Evolutionary conservation across 30 jellyfish, hydroid and myxozoan species (phyloP), one percentile per base, ranked within the genome.

Genomic region (Chrysaora quinquecirrha): DNA sequence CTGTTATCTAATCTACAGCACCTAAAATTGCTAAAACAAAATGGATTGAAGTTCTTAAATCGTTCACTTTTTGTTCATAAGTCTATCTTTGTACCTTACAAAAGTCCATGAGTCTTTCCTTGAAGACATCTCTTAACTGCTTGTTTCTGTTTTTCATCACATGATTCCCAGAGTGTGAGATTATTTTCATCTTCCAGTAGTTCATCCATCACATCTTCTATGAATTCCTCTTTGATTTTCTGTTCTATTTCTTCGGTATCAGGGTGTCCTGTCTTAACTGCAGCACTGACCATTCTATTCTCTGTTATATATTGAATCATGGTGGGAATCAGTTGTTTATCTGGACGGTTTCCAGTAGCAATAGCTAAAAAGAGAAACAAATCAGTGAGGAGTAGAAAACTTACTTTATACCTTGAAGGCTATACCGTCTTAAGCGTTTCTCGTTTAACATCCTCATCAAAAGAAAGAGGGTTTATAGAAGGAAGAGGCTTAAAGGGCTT

Each of bases 31-130:
- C n/a, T n/a, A n/a, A n/a, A n/a, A n/a, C n/a, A n/a, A n/a, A n/a
- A n/a, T n/a, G n/a, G n/a, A n/a, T n/a, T n/a, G n/a, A n/a, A n/a
- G n/a, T n/a, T n/a, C n/a, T n/a, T n/a, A n/a, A n/a, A n/a, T n/a
- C n/a, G n/a, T n/a, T n/a, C n/a, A n/a, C n/a, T n/a, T n/a, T n/a
- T n/a, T n/a, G n/a, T n/a, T n/a, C n/a, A n/a, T n/a, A n/a, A n/a
- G n/a, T n/a, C n/a, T n/a, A n/a, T n/a, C n/a, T n/a, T n/a, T n/a
- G n/a, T n/a, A n/a, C n/a, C n/a, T n/a, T 83, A 34, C 7, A 89
- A 14, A 62, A 89, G 87, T 25, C 90, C 94, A 75, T 34, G 75
- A 2, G 95, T 82, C 71, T 94, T 94, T 0, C 91, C 90, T 35
- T 71, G 80, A 2, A 94, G 80, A 64, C 94, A 62, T n/a, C 69